phyloP scores from a whole-genome alignment of 2,797 vertebrate species.

The Acanthurus leucopareius region DNA sequence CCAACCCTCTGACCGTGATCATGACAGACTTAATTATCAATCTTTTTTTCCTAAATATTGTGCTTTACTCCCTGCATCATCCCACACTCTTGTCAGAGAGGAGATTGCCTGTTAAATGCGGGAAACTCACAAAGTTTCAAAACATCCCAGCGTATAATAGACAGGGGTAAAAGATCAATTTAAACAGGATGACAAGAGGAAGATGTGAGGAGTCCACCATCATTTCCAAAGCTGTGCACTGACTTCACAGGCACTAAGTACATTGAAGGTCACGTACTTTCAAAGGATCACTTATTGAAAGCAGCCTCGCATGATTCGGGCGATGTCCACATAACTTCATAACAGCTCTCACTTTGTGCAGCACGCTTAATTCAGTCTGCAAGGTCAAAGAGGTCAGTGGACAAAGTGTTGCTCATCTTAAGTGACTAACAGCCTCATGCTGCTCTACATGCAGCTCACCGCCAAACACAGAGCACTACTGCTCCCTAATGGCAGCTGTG shows the following conservation, averaged over 20 bases:
- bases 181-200: constrained; percentile 27
- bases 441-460: constrained; percentile 1
- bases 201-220: constrained; percentile 32
- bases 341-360: constrained; percentile 53
- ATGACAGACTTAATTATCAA: constrained; percentile 70
- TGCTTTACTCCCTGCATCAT: constrained; percentile 30
- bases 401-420: constrained; percentile 73
- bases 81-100: constrained; percentile 9
- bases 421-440: constrained; percentile 52
- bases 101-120: not conserved
- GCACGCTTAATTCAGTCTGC: constrained; percentile 72
- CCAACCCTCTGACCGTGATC: constrained; percentile 74
- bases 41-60: constrained; percentile 34
- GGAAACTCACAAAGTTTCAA: not conserved
- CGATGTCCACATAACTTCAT: constrained; percentile 55
- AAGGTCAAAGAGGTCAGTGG: constrained; percentile 81
- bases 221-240: constrained; percentile 33
- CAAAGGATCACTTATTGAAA: constrained; percentile 53
- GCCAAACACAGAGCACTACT: constrained; percentile 74
- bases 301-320: constrained; percentile 45
- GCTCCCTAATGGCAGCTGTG: constrained; percentile 80
- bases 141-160: constrained; percentile 8
- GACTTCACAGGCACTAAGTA: constrained; percentile 47
- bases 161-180: constrained; percentile 18
- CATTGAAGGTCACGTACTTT: constrained; percentile 68